phyloP scores from a whole-genome alignment of 2,113 vertebrate species.

The Hydropotes inermis region DNA sequence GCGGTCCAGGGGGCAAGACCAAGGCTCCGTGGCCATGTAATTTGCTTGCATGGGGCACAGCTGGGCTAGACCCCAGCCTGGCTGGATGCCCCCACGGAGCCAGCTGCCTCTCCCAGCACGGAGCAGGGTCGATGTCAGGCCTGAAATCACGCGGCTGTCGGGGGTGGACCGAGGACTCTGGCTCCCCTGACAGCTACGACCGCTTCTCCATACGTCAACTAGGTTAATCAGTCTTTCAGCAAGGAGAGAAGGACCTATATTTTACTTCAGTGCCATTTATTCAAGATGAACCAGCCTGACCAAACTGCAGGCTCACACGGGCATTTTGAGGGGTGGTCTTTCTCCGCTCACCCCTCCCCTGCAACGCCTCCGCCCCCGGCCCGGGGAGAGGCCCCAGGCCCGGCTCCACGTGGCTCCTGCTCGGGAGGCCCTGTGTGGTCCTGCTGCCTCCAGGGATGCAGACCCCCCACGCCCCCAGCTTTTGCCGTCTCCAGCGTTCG shows the following conservation, averaged over 20 bases:
- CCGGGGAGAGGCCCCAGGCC: background rate
- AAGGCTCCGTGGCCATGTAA: background rate
- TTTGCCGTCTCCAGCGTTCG: background rate
- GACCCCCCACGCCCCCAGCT: accelerated
- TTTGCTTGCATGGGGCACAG: background rate
- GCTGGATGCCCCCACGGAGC: background rate
- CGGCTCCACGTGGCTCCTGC: background rate
- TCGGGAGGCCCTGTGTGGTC: background rate
- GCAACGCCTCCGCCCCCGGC: background rate
- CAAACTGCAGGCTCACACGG: background rate
- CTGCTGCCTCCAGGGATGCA: too few relatives aligned
- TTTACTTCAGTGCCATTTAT: background rate
- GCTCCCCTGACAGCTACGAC: background rate
- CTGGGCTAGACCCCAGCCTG: too few relatives aligned
- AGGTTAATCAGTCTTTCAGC: background rate
- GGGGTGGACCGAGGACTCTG: background rate
- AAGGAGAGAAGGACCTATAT: background rate
- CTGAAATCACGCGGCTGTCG: accelerated
- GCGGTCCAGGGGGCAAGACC: background rate
- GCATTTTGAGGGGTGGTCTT: background rate
- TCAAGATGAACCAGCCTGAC: background rate
- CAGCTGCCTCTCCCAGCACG: too few relatives aligned
- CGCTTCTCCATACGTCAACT: background rate
- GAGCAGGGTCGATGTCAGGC: background rate
- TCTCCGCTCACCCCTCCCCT: background rate